Base-by-base conservation (phyloP, 2,113 vertebrate genomes). In the Gallinago jamesoni region DNA sequence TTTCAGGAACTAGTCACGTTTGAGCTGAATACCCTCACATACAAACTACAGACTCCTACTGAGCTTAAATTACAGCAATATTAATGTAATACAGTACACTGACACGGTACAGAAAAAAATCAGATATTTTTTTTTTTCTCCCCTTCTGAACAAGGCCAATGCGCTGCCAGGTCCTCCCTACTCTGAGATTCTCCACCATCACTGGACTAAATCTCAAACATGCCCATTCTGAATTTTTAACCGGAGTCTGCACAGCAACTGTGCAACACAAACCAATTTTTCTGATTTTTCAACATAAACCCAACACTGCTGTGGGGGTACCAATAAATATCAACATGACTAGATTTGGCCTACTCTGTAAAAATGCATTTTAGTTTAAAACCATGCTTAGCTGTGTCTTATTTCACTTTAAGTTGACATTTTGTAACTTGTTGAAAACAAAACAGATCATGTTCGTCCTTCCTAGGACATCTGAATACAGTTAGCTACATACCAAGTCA, bases 81-180 rank as follows among this genome's bases (percentile, higher is more conserved):
- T 43, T n/a, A 16, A 25, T 10, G 37, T 2, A 18, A n/a, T 13
- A 25, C 1, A 41, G 17, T 6, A 20, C 45, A 70, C 0, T n/a
- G 37, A 70, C 21, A 28, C 31, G 90, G 30, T 79, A 64, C 57
- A 53, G 12, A 1, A 27, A 68, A 68, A 4, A 76, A 79, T 1
- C 33, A 30, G 43, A 15, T 1, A 7, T 43, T 33, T 8, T 48
- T 33, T 22, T 33, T 22, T 39, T 10, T 21, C 10, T 11, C 2
- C 24, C 22, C 33, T 84, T 55, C 60, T 72, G 35, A 53, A 48
- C 35, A 60, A 45, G 17, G 39, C 25, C 19, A 45, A 25, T 18
- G 45, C 0, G 1, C 7, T 43, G 15, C 22, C 72, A 39, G 14
- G 20, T n/a, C 33, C 68, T 59, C 63, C 72, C 80, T 64, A 25